Conservation (phyloP, 2,888 invertebrate genomes). For the Oithona nana region DNA sequence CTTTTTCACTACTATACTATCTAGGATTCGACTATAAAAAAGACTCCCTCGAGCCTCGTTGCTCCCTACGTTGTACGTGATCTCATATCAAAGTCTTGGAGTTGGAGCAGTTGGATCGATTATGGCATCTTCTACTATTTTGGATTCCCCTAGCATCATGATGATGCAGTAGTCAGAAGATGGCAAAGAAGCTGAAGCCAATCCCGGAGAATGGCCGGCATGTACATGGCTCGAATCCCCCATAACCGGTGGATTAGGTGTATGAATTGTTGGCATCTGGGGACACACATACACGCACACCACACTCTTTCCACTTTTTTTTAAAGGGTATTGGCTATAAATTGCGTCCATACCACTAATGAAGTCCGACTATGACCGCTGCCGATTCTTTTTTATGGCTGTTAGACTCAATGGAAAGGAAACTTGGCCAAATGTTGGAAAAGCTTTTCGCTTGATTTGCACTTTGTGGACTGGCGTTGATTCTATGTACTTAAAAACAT, state of each 20-base stretch:
- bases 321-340: background rate
- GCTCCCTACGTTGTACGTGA: background rate
- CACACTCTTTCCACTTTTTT: background rate
- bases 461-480: too few relatives aligned
- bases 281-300: too few relatives aligned
- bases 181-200: background rate
- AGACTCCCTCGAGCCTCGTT: background rate
- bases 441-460: background rate
- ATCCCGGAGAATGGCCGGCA: background rate
- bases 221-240: background rate
- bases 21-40: too few relatives aligned
- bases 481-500: too few relatives aligned
- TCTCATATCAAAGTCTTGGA: background rate
- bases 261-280: background rate
- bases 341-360: background rate
- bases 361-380: background rate
- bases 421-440: background rate
- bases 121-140: background rate
- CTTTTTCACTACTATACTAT: too few relatives aligned
- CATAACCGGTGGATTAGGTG: background rate
- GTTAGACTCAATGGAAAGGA: too few relatives aligned
- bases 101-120: background rate
- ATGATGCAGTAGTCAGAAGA: background rate
- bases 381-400: background rate
- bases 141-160: background rate